Percentiles rank a stretch among this genome's conserved stretches.
These are phyloP conservation scores for Alouatta palliata DNA, from an alignment of 2,113 vertebrate species.

Conservation along the genomic window DNA sequence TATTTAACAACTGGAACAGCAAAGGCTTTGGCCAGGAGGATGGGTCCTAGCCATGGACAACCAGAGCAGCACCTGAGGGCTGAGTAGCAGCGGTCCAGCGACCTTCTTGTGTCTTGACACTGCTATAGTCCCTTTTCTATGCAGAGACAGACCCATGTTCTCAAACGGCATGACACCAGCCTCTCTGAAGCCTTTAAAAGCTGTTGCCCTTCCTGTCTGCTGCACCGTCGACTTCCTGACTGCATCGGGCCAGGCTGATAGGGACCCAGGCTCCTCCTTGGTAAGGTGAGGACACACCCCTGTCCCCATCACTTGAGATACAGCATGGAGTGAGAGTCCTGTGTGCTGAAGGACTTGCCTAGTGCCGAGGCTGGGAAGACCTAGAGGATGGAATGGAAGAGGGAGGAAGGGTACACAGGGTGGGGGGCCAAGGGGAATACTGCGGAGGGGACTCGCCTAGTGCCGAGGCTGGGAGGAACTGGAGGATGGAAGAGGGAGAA, in stretches of 20 bases:
- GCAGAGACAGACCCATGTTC: background rate
- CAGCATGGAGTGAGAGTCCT: too few relatives aligned
- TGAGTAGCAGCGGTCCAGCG: background rate
- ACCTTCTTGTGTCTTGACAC: background rate
- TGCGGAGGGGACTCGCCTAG: background rate
- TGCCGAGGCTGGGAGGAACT: too few relatives aligned
- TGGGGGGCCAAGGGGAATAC: background rate
- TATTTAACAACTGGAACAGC: background rate
- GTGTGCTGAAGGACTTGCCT: background rate
- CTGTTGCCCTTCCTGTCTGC: background rate
- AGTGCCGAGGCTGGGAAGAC: too few relatives aligned
- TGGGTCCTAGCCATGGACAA: background rate
- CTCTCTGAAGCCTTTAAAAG: conserved; percentile 37
- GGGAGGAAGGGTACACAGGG: background rate
- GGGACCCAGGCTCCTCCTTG: background rate
- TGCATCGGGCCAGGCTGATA: background rate
- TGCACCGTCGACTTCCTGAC: too few relatives aligned
- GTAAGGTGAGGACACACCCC: too few relatives aligned
- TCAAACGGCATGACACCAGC: conserved; percentile 58
- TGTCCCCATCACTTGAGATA: background rate
- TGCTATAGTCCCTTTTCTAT: background rate
- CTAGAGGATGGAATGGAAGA: too few relatives aligned
- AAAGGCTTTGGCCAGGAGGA: background rate
- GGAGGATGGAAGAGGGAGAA: too few relatives aligned
- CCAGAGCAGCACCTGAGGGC: background rate